These are phyloP conservation scores for Caenorhabditis sinica DNA, from an alignment of 2,888 invertebrate species.

Conservation along the genomic window DNA sequence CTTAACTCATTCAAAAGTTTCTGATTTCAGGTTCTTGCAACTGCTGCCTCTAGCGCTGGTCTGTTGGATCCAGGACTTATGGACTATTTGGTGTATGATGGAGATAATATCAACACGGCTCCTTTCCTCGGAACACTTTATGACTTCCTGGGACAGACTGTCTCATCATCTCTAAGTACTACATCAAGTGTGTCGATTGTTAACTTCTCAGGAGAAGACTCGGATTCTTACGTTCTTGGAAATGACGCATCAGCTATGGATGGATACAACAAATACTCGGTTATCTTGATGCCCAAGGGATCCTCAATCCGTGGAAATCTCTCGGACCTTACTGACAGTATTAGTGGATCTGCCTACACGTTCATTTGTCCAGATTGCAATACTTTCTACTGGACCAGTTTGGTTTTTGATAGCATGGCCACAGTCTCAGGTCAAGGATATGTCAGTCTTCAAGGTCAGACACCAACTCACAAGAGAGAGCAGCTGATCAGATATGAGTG, in stretches of 20 bases:
- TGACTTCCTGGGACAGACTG: background rate
- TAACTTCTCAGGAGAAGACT: conserved; percentile 20
- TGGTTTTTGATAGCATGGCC: conserved; percentile 22
- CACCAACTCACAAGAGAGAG: conserved; percentile 47
- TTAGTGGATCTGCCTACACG: conserved; percentile 16
- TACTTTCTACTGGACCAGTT: conserved; percentile 16
- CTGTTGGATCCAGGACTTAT: background rate
- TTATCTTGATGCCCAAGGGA: background rate
- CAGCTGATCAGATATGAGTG: conserved; percentile 47
- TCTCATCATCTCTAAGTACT: background rate
- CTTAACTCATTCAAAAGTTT: background rate
- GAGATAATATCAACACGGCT: conserved; percentile 41
- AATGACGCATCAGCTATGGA: conserved; percentile 39
- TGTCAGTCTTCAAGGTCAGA: conserved; percentile 40
- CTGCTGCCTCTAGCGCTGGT: background rate
- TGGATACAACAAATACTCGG: conserved; percentile 3
- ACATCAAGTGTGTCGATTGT: conserved; percentile 17
- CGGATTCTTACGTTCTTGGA: conserved; percentile 12
- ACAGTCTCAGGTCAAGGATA: conserved; percentile 21
- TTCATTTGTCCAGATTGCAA: conserved; percentile 52
- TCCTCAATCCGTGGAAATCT: conserved; percentile 4
- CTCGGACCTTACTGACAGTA: background rate
- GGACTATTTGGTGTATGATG: conserved; percentile 35
- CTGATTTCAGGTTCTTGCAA: background rate
- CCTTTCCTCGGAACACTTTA: conserved; percentile 23